A percentile compares a stretch with the other conserved stretches of the same genome.
phyloP scores from a whole-genome alignment of 2,888 invertebrate genomes.

The Mythimna loreyi region DNA sequence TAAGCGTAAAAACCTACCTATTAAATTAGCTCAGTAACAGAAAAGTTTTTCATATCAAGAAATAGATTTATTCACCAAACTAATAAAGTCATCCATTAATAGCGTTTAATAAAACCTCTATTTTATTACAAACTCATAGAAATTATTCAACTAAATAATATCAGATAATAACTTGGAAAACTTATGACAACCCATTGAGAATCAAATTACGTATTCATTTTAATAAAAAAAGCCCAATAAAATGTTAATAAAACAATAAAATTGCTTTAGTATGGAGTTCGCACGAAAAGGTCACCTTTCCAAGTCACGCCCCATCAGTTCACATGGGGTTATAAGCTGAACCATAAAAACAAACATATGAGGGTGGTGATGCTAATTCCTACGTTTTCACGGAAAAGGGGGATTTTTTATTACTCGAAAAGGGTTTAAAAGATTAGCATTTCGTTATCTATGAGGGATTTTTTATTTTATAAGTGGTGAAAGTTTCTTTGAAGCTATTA shows the following conservation, averaged over 20 bases:
- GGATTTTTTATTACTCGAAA: conserved; percentile 10
- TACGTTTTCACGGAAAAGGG: conserved; percentile 30
- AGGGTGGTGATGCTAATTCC: conserved; percentile 30
- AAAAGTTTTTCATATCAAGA: background rate
- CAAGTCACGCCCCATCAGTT: conserved; percentile 49
- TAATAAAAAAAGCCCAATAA: conserved; percentile 48
- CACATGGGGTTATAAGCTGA: conserved; percentile 44
- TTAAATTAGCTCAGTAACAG: background rate
- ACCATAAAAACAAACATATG: conserved; percentile 44
- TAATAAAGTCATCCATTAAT: background rate
- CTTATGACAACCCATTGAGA: conserved; percentile 22
- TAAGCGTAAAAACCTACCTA: background rate
- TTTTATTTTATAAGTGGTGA: conserved; percentile 1
- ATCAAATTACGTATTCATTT: conserved; percentile 35
- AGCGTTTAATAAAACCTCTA: background rate
- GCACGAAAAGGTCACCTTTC: conserved; percentile 57
- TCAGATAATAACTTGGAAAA: conserved; percentile 22
- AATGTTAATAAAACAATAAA: conserved; percentile 46
- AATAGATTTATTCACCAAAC: background rate
- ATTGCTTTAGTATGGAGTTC: conserved; percentile 22
- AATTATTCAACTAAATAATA: conserved; percentile 6
- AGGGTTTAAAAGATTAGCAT: conserved; percentile 27
- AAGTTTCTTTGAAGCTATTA: background rate
- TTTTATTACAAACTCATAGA: conserved; percentile 11
- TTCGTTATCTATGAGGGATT: background rate